phyloP scores from a whole-genome alignment of 2,113 vertebrate species.

The Caracal caracal region DNA sequence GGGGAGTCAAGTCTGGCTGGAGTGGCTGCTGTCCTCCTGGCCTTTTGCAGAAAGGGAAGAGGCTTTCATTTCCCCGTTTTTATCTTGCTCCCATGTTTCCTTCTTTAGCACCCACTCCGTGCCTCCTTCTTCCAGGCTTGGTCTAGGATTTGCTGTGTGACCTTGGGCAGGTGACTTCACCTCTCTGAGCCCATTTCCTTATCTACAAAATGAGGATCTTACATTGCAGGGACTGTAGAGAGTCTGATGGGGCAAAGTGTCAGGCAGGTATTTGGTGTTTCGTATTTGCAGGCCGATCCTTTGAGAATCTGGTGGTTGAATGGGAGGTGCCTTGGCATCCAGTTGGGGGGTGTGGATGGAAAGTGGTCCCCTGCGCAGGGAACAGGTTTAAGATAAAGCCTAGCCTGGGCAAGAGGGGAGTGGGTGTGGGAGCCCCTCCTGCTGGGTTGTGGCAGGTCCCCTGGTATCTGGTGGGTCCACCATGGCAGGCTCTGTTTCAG shows the following conservation, averaged over 20 bases:
- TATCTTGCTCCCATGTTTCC: background rate
- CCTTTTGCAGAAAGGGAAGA: slow-evolving; percentile 48
- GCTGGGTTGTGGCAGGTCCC: background rate
- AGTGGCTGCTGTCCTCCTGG: slow-evolving; percentile 35
- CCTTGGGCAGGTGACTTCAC: background rate
- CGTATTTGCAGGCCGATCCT: background rate
- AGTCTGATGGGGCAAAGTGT: background rate
- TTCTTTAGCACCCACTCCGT: background rate
- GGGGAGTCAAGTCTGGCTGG: slow-evolving; percentile 77
- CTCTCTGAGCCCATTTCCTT: slow-evolving; percentile 43
- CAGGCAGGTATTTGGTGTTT: background rate
- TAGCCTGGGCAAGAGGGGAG: background rate
- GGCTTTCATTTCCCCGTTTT: background rate
- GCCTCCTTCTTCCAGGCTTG: background rate
- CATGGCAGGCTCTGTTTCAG: slow-evolving; percentile 85
- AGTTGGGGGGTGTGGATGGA: background rate
- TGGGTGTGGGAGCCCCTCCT: background rate
- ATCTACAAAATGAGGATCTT: background rate
- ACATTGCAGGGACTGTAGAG: background rate
- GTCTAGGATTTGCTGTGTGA: slow-evolving; percentile 43
- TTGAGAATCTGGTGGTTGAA: background rate
- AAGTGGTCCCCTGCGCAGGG: background rate
- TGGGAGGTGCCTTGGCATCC: too few species aligned
- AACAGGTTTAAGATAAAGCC: background rate
- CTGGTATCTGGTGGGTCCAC: slow-evolving; percentile 61